Base-by-base conservation (phyloP, 2,797 vertebrate genomes). In the Catharus ustulatus region DNA sequence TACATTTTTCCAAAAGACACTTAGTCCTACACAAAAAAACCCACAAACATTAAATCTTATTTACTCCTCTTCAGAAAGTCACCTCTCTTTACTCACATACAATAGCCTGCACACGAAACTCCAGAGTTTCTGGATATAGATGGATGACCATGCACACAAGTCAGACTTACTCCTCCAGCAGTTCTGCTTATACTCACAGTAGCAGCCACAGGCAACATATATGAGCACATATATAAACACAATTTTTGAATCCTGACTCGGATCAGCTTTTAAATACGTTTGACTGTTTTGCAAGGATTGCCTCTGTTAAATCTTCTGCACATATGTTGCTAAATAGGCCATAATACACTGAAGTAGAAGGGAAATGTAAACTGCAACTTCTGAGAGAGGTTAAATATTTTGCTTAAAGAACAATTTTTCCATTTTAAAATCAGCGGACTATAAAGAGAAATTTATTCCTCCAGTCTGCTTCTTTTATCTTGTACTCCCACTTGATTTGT, bases 361-460 rank as follows among this genome's bases (percentile, higher is more conserved):
- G 19, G 16, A 58, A 72, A 84, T 9, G 12, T 7, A 63, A 86
- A 74, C 24, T 49, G 4, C 52, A 59, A 46, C 63, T 88, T 92
- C 68, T 55, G 62, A 87, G 54, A 85, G 61, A 76, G 62, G 66
- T 89, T 92, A 89, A 95, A 85, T 76, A 87, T 82, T 91, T 92
- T 89, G 55, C 66, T 91, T 46, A 69, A 72, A 84, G 87, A 66
- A 38, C 43, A 78, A 34, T 93, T 86, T 91, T 58, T 78, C 82
- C 40, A 32, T 84, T 93, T 93, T 73, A 89, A 18, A 73, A 42
- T 72, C 73, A 91, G 30, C 64, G 80, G 29, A 36, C 64, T 81
- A 66, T 42, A 52, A 92, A 63, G 52, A 73, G 66, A 86, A 93
- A 94, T 86, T 86, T 84, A 91, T 81, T 93, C 73, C 48, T 81